A percentile compares a stretch with the other conserved stretches of the same genome.
Evolutionary conservation across 2,113 vertebrate genomes (phyloP).

Genomic region (Rhynchomys soricoides): DNA sequence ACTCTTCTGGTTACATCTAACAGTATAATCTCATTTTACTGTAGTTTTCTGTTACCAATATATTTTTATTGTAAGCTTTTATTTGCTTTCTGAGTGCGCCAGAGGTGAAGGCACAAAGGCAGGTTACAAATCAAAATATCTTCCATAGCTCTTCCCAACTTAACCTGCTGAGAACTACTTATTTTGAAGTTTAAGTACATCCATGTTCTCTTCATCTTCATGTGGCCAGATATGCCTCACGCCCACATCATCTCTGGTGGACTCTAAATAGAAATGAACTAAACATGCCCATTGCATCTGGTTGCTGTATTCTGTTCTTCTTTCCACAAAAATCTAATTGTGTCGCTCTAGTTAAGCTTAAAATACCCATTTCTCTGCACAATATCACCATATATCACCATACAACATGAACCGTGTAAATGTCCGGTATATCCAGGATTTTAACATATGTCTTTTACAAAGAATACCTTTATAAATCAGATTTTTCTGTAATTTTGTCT

Average conservation of each 20-base stretch:
- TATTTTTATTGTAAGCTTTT: background rate
- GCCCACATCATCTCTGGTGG: background rate
- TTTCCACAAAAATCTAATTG: background rate
- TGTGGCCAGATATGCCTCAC: background rate
- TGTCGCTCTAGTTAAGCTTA: background rate
- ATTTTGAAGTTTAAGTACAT: background rate
- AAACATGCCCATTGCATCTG: background rate
- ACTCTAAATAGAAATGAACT: background rate
- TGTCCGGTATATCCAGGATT: background rate
- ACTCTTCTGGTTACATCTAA: background rate
- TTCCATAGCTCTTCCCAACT: background rate
- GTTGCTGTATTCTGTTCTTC: background rate
- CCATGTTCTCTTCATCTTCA: background rate
- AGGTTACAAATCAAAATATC: background rate
- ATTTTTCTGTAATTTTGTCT: constrained; percentile 17
- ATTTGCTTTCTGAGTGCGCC: background rate
- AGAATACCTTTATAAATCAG: background rate
- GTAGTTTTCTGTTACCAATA: background rate
- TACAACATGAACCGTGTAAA: background rate
- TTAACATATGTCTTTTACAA: background rate
- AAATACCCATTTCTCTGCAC: background rate
- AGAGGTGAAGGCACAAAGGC: background rate
- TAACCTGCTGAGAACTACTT: background rate
- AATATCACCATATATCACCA: constrained; percentile 20
- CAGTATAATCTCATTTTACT: background rate